Base-by-base conservation (phyloP, 2,113 vertebrate species). In the Phrynosoma blainvillii region DNA sequence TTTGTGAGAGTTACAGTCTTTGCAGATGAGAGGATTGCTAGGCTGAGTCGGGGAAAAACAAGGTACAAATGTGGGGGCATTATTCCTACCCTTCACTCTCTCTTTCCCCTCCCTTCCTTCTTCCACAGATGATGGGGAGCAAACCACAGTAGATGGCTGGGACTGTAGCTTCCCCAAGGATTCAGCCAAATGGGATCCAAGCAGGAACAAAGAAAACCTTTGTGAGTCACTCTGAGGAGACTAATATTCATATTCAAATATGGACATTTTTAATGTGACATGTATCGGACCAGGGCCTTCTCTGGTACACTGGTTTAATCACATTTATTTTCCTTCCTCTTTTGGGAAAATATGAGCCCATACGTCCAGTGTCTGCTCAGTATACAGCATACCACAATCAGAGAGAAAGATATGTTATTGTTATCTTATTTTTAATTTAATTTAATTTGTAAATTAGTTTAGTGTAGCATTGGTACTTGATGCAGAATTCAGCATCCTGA, bases 101-200 rank as follows among this genome's bases (percentile, higher is more conserved):
- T 25, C 2, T 20, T 11, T 40, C 20, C 20, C 68, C 2, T 0
- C 27, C 21, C 62, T 2, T 2, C 3, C 5, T 66, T 18, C 76
- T 3, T 3, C 1, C 7, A 18, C 84, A 99, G 98, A 96, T 91
- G 97, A 97, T 20, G 97, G 96, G 3, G 98, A 98, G 23, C 96
- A 96, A 54, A 97, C 97, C 18, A 92, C 97, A 30, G 97, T 98
- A 40, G 97, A 98, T 0, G 97, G 97, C 20, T 98, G 98, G 98
- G 96, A 99, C 92, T 99, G 98, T 92, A 98, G 97, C 77, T 98
- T 99, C 87, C 97, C 98, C 18, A 97, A 94, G 90, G 97, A 98
- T 36, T 92, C 93, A 2, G 95, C 97, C 0, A 80, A 90, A 5
- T 96, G 98, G 83, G 97, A 97, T 52, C 94, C 96, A 40, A 98